phyloP scores from a whole-genome alignment of 2,888 invertebrate species.

The Drosophila planitibia region DNA sequence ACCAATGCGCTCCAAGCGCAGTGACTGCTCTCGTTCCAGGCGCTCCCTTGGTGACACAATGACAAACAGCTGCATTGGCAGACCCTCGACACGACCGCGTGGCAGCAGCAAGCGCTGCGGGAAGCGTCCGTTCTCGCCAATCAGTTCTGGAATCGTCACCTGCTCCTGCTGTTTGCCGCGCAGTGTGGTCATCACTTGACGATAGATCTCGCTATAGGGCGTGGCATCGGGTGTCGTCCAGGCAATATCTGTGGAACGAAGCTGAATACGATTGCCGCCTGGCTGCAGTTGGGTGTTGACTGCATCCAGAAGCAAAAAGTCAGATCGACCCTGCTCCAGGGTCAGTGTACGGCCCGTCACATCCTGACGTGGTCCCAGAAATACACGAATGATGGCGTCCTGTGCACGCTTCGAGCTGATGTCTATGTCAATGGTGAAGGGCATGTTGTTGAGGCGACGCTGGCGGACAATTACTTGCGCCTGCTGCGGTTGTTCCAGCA shows the following conservation, averaged over 20 bases:
- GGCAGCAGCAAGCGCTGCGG: conserved; percentile 89
- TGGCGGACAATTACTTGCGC: conserved; percentile 85
- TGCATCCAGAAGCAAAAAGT: conserved; percentile 88
- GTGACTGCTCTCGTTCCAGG: conserved; percentile 6
- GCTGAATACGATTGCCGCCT: conserved; percentile 85
- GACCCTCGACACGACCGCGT: conserved; percentile 88
- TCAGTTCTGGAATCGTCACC: conserved; percentile 67
- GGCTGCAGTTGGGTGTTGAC: conserved; percentile 87
- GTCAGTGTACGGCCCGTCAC: conserved; percentile 83
- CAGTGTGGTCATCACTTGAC: conserved; percentile 86
- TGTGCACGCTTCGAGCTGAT: conserved; percentile 87
- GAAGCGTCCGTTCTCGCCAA: conserved; percentile 86
- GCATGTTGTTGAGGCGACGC: conserved; percentile 89
- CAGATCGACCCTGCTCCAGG: conserved; percentile 85
- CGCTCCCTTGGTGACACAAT: conserved; percentile 86
- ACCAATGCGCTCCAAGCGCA: conserved; percentile 26
- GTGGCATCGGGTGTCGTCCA: conserved; percentile 87
- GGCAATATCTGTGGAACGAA: conserved; percentile 73
- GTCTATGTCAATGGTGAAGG: conserved; percentile 88
- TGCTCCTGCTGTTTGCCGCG: conserved; percentile 80
- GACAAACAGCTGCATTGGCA: conserved; percentile 88
- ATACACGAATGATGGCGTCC: conserved; percentile 88
- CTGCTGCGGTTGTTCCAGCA: conserved; percentile 44
- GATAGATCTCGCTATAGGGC: conserved; percentile 84
- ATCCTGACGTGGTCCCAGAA: conserved; percentile 90